Evolutionary conservation across 2,888 invertebrate species (phyloP).

Genomic region (Sarcophaga rosellei): DNA sequence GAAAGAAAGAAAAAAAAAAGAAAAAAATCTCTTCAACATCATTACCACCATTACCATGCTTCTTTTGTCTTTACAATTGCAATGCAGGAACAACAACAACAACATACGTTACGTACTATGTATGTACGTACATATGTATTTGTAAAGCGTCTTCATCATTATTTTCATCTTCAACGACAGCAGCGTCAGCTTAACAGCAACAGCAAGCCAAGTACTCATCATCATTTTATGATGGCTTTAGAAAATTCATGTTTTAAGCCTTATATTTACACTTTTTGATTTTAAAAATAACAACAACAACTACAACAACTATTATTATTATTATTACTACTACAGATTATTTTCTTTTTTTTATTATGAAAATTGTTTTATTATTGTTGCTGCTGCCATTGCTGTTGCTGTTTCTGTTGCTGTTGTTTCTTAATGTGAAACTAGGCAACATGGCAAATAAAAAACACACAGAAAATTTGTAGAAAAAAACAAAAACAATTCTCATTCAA

Average conservation of each 20-base stretch:
- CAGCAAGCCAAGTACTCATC: neutral
- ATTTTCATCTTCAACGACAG: neutral
- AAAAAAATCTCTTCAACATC: slow-evolving; percentile 14
- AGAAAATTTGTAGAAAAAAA: slow-evolving; percentile 23
- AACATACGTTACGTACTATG: no score
- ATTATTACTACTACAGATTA: neutral
- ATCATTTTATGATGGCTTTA: slow-evolving; percentile 44
- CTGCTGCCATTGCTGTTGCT: no score
- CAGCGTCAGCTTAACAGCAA: no score
- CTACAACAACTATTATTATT: slow-evolving; percentile 7
- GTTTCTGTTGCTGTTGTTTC: slow-evolving; percentile 10
- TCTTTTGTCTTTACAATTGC: slow-evolving; percentile 6
- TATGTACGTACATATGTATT: no score
- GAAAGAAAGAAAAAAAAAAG: neutral
- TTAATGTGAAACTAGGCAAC: slow-evolving; percentile 67
- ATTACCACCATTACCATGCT: slow-evolving; percentile 16
- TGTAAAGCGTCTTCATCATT: neutral
- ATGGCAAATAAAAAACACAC: slow-evolving; percentile 47
- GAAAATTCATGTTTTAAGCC: slow-evolving; percentile 64
- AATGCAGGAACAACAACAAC: no score
- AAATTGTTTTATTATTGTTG: slow-evolving; percentile 35
- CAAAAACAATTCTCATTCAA: slow-evolving; percentile 21
- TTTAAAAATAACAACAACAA: slow-evolving; percentile 33
- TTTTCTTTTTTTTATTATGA: slow-evolving; percentile 52
- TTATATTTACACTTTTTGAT: slow-evolving; percentile 40